Conservation (phyloP, 2,113 vertebrate species). For the Cisticola juncidis region DNA sequence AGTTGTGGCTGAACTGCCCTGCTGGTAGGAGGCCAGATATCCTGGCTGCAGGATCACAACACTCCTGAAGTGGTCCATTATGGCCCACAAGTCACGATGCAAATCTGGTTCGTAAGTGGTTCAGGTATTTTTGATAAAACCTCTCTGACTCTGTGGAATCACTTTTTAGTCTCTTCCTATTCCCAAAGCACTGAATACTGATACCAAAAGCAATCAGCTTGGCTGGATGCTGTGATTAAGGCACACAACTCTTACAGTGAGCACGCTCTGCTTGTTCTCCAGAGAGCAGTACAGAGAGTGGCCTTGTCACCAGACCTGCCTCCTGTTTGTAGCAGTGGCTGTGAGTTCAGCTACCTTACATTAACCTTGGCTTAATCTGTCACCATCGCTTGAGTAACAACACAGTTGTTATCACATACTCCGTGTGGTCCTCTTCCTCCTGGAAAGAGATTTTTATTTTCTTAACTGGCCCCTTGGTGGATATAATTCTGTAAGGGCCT, state of each 20-base stretch:
- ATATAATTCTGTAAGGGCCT: neutral
- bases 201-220: neutral
- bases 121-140: neutral
- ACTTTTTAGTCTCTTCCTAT: neutral
- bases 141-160: neutral
- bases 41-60: neutral
- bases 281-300: neutral
- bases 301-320: neutral
- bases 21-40: neutral
- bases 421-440: neutral
- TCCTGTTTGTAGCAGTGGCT: neutral
- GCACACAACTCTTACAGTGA: accelerated
- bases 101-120: neutral
- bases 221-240: neutral
- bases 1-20: neutral
- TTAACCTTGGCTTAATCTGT: neutral
- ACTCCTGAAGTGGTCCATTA: neutral
- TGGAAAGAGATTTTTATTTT: neutral
- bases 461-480: neutral
- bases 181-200: neutral
- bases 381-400: neutral
- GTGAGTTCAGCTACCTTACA: neutral
- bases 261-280: neutral
- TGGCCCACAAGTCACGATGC: accelerated
- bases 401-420: neutral